Base-by-base conservation (phyloP, 53 echinoderm and acorn worm species). In the Astropecten irregularis region DNA sequence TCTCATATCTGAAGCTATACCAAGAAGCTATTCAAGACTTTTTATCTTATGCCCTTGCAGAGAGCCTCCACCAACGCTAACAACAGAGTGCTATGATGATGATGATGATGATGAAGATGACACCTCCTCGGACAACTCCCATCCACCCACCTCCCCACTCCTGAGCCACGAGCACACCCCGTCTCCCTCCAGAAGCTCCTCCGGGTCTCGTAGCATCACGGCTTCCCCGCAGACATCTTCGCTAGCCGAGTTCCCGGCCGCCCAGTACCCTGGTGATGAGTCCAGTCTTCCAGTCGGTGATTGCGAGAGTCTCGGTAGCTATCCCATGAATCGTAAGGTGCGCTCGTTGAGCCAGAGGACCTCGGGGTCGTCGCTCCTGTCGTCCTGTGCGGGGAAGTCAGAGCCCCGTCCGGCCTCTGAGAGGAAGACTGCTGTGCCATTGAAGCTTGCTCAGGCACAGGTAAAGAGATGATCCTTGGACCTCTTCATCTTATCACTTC, bases 381-480 rank as follows among this genome's bases (percentile, higher is more conserved):
- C 95, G 19, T 89, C 91, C 68, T 89, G 86, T 26, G 92, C 91
- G 23, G 84, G 81, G 36, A 73, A 76, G 23, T 67, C 83, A 37
- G 91, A 93, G 53, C 38, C 81, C 19, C 48, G 73, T 50, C 93
- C 89, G 16, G 91, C 83, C 16, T 93, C 91, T 9, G 92, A 96
- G 56, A 86, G 93, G 34, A 99, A 99, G 86, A 95, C 99, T 32
- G 93, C 97, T 40, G 83, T 96, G 79, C 95, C 99, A 23, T 63
- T 99, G 71, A 99, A 99, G 76, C 84, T 99, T 59, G 94, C 99
- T 33, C 94, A 99, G 71, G 90, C 94, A 68, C 99, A 99, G 99
- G 99, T 99, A 61, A 89, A 86, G 74, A 51, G 62, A 23, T 52
- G 23, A 53, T n/a, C n/a, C n/a, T n/a, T n/a, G n/a, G n/a, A 27